Conservation (phyloP, 2,888 invertebrate species). For the Netelia fuscicornis region DNA sequence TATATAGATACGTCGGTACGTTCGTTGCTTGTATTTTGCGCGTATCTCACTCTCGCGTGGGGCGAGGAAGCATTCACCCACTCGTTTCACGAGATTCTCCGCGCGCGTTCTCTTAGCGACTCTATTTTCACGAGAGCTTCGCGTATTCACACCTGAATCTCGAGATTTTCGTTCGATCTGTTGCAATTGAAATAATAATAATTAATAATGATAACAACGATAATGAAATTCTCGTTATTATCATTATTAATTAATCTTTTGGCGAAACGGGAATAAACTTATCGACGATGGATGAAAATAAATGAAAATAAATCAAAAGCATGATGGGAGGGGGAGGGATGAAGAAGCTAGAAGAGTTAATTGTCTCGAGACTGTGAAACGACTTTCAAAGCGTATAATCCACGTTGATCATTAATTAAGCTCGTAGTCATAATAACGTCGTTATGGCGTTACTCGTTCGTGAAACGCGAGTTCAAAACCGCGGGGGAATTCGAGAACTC, state of each 20-base stretch:
- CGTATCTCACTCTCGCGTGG: slow-evolving; percentile 65
- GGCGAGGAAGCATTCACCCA: slow-evolving; percentile 55
- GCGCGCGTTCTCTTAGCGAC: slow-evolving; percentile 4
- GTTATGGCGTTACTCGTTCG: slow-evolving; percentile 53
- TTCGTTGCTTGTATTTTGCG: slow-evolving; percentile 26
- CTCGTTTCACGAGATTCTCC: slow-evolving; percentile 48
- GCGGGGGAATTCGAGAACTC: slow-evolving; percentile 40
- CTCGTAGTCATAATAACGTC: slow-evolving; percentile 82
- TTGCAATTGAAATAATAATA: neutral
- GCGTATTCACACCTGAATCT: neutral
- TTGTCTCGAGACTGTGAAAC: slow-evolving; percentile 37
- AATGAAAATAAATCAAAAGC: neutral
- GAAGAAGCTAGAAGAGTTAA: slow-evolving; percentile 31
- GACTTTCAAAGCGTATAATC: slow-evolving; percentile 75
- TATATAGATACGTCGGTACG: slow-evolving; percentile 6
- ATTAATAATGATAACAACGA: neutral
- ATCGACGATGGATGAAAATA: neutral
- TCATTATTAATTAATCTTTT: too few species aligned
- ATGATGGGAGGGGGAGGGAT: neutral
- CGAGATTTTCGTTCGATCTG: neutral
- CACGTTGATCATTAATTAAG: slow-evolving; percentile 79
- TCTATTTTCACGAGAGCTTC: slow-evolving; percentile 40
- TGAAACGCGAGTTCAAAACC: slow-evolving; percentile 45
- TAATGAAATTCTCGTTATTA: neutral
- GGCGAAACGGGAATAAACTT: neutral